These are phyloP conservation scores for Spilosoma lubricipeda DNA, from an alignment of 2,888 invertebrate species.

Conservation along the genomic window DNA sequence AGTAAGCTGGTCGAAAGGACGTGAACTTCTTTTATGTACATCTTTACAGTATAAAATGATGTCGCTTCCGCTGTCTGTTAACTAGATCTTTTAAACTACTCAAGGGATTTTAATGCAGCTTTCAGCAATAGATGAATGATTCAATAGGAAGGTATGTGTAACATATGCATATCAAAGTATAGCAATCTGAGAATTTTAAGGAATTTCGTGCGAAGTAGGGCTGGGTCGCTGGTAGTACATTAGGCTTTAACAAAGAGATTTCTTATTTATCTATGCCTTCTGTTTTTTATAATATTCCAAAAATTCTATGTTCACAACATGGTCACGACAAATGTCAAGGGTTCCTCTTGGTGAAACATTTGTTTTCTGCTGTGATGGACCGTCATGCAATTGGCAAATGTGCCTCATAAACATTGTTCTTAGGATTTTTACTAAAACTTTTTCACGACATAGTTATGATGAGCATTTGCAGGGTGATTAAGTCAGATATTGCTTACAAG, in stretches of 20 bases:
- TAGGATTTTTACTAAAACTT: slow-evolving; percentile 31
- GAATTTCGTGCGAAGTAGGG: too few species aligned
- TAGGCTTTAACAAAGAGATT: too few species aligned
- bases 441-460: slow-evolving; percentile 18
- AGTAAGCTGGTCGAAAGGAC: neutral
- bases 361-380: slow-evolving; percentile 54
- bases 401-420: slow-evolving; percentile 48
- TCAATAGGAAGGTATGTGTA: too few species aligned
- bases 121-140: too few species aligned
- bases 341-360: slow-evolving; percentile 58
- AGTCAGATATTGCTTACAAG: neutral
- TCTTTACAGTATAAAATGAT: too few species aligned
- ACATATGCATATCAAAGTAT: too few species aligned
- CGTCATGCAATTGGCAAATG: slow-evolving; percentile 43
- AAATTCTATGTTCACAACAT: slow-evolving; percentile 28
- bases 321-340: slow-evolving; percentile 52
- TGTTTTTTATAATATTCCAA: neutral
- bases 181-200: too few species aligned
- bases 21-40: too few species aligned
- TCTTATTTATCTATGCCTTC: neutral
- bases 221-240: too few species aligned
- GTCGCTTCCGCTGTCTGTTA: too few species aligned
- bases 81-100: too few species aligned
- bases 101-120: too few species aligned
- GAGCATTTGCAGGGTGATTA: neutral